Evolutionary conservation across 2,113 vertebrate species (phyloP), one percentile per base, ranked within the genome.

Genomic region (Hoplias malabaricus): DNA sequence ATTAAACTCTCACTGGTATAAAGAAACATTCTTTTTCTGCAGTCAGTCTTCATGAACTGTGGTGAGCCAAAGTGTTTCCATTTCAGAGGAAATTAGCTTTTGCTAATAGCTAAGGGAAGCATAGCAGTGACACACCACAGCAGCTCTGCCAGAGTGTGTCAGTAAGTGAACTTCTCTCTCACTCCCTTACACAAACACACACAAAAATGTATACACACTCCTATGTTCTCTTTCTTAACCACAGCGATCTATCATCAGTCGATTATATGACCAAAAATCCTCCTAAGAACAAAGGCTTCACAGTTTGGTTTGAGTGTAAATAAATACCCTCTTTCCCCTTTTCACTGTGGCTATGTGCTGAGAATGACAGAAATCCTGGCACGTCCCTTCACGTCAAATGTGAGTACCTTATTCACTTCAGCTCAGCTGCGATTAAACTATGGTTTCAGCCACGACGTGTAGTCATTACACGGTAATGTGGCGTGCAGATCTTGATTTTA

Each of bases 71-170:
- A 86, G 83, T 86, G 84, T 89, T 90, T 91, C 87, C 84, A 88
- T 90, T 88, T 90, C 82, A 83, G 82, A 86, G 87, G 78, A 76
- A 87, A 89, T 88, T 86, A 88, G 83, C 83, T 80, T 81, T 83
- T 84, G 27, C 38, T 77, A 62, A 69, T 36, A 59, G 50, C 76
- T 11, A 14, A 84, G 81, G 85, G 90, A 87, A 88, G 43, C 85
- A 85, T 84, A 74, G 87, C 80, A 83, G 84, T 82, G 73, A 84
- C 82, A 88, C 84, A 84, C 79, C 80, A 73, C 65, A 84, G 67
- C 84, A 81, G 43, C 73, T 42, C 23, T 25, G 34, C 29, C 3
- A 42, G 29, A 82, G 43, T 42, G n/a, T 11, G 21, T 21, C 34
- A 27, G 1, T 57, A 46, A 61, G 11, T 50, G 27, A 29, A 33